phyloP scores from a whole-genome alignment of 2,113 vertebrate species.

The Grammomys dolichurus region DNA sequence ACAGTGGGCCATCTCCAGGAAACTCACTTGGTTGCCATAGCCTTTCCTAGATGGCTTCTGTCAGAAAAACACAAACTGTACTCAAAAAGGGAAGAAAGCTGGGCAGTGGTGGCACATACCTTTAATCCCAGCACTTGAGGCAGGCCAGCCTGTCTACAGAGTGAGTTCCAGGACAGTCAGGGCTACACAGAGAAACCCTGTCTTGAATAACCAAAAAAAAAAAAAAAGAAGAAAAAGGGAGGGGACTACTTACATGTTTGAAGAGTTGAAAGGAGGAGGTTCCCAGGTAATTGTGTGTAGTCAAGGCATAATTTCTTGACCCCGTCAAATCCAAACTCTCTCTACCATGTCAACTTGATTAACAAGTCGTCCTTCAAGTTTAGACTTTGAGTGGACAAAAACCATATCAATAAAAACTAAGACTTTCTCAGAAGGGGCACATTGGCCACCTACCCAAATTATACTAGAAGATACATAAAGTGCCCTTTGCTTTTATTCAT shows the following conservation, averaged over 20 bases:
- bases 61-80: neutral
- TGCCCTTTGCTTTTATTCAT: neutral
- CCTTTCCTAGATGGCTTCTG: no score
- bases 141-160: no score
- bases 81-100: neutral
- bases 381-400: conserved; percentile 45
- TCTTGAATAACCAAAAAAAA: no score
- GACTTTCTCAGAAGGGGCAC: conserved; percentile 33
- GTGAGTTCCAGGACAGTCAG: no score
- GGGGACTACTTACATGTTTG: neutral
- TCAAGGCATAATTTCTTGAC: neutral
- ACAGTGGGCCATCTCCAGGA: no score
- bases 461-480: neutral
- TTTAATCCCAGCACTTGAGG: no score
- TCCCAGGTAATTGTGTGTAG: conserved; percentile 20
- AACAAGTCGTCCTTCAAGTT: conserved; percentile 9
- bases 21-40: no score
- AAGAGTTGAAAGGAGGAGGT: conserved; percentile 24
- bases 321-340: neutral
- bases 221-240: neutral
- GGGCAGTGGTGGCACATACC: no score
- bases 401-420: conserved; percentile 19
- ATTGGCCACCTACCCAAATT: neutral
- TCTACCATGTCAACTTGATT: neutral
- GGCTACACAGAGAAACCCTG: no score